Base-by-base conservation (phyloP, 1,140 invertebrate species). In the Thereuonema tuberculata region DNA sequence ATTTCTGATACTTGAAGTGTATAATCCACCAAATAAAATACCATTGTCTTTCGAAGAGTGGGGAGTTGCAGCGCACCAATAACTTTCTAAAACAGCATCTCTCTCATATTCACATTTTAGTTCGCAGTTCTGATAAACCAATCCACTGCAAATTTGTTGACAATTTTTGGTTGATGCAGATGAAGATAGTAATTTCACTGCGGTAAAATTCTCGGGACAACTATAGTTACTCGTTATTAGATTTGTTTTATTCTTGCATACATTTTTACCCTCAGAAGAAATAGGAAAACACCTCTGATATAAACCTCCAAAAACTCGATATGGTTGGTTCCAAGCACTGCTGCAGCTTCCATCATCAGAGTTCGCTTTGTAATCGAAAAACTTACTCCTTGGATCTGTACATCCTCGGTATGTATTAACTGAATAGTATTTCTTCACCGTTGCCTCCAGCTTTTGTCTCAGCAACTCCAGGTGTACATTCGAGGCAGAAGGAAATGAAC, bases 301-400 rank as follows among this genome's bases (percentile, higher is more conserved):
- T 14, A 50, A 9, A 50, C 48, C 48, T 5, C 48, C 62, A 21
- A 63, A 60, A 15, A 53, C 37, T n/a, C 50, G 56, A n/a, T n/a
- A n/a, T n/a, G n/a, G n/a, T 27, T 60, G 56, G 29, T 56, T 63
- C 1, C 1, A 3, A 17, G 52, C 24, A 21, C 17, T 31, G n/a
- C 48, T 15, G 28, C 62, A 63, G 0, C 25, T 5, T 12, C n/a
- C n/a, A 15, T 56, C 46, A 15, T 49, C 43, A 21, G 60, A 21
- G 29, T 63, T 63, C 2, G 62, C 50, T 14, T 48, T 49, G 27
- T 56, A 60, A 43, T 63, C 62, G 26, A 63, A 63, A 60, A 60
- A 60, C 2, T 24, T 17, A 15, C 57, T 54, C 1, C n/a, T 29
- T 14, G 15, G 9, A 1, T 63, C 28, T 53, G 60, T 63, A 27